phyloP scores from a whole-genome alignment of 2,113 vertebrate genomes.

The Asarcornis scutulata region DNA sequence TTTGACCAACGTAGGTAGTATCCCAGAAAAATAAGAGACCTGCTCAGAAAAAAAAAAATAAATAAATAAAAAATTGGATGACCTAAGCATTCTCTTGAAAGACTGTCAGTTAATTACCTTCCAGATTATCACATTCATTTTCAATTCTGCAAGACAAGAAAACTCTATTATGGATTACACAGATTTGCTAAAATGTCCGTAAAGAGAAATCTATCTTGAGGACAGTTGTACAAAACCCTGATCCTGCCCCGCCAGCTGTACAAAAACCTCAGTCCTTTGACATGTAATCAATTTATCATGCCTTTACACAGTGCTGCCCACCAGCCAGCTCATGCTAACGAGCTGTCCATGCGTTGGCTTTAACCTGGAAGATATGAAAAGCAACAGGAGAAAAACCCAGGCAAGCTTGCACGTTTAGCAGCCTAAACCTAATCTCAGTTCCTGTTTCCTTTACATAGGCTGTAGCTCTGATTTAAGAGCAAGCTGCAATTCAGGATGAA shows the following conservation, averaged over 20 bases:
- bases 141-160: background rate
- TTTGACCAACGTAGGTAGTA: background rate
- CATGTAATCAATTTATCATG: background rate
- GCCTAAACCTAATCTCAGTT: background rate
- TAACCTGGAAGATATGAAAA: constrained; percentile 34
- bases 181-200: background rate
- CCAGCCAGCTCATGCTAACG: background rate
- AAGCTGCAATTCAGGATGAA: background rate
- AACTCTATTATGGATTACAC: background rate
- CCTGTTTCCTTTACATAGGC: background rate
- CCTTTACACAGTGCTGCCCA: background rate
- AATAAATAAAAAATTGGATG: background rate
- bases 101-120: background rate
- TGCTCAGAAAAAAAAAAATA: background rate
- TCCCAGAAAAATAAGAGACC: background rate
- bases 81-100: background rate
- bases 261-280: background rate
- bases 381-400: background rate
- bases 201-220: background rate
- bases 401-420: background rate
- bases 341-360: background rate
- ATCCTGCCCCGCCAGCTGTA: background rate
- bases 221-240: background rate
- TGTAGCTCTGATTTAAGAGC: background rate
- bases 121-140: background rate